Base-by-base conservation (phyloP, 2,797 vertebrate species). In the Pantherophis alleghaniensis region DNA sequence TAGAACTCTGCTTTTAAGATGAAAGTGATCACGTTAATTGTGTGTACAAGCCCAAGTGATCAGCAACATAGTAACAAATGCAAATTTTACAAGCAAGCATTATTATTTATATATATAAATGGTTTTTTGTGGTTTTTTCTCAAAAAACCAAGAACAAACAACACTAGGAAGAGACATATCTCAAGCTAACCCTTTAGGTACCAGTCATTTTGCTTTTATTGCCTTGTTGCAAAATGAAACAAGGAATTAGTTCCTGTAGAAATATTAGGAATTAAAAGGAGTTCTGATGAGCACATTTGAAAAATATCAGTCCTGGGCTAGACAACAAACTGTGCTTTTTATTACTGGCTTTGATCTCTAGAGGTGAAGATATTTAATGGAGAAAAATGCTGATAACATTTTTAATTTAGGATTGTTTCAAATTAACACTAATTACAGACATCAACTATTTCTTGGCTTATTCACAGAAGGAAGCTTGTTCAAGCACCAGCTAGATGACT, bases 1-100 rank as follows among this genome's bases (percentile, higher is more conserved):
- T 97, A 98, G 96, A 96, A 98, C 98, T 98, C 97, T 98, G 97
- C 97, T 97, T 97, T 96, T 96, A 96, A 96, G 96, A 98, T 98
- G 98, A 98, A 98, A 98, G 98, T 98, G 98, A 98, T 98, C 98
- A 98, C 98, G 95, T 97, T 97, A 97, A 97, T 98, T 98, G 97
- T 97, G 96, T 97, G 97, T 97, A 98, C 97, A 98, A 97, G 98
- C 98, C 97, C 97, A 97, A 98, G 98, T 97, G 97, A 98, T 98
- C 98, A 98, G 98, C 98, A 98, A 99, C 98, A 98, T 97, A 98
- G 98, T 98, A 97, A 98, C 98, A 98, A 98, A 98, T 97, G 98
- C 98, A 98, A 98, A 98, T 98, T 98, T 98, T 99, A 99, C 99
- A 99, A 98, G 99, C 98, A 98, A 99, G 98, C 98, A 98, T 97